Evolutionary conservation across 1,140 invertebrate species (phyloP), one percentile per base, ranked within the genome.

Genomic region (Saccostrea cuccullata): DNA sequence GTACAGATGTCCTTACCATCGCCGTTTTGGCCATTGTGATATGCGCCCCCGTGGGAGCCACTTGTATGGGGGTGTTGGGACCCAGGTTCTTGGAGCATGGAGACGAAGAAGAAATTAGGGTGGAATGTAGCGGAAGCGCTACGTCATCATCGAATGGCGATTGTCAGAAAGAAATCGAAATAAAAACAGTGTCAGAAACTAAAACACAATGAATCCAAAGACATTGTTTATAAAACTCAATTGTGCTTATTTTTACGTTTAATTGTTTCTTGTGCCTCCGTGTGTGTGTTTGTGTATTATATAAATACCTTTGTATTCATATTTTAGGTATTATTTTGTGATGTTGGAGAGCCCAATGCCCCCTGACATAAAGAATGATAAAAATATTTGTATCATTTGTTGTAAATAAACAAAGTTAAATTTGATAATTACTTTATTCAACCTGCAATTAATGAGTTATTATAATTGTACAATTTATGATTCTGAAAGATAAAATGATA

Each of bases 1-100:
- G 86, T 17, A 89, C 90, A 60, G 90, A 96, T 93, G 94, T 97
- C 60, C 94, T 97, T 70, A 96, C 97, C 20, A 95, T 97, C 60
- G 96, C 97, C 9, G 97, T 99, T 12, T 95, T 99, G 86, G 98
- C 97, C 12, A 99, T 99, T 85, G 95, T 99, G 0, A 94, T 99
- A 83, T 98, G 98, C 0, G 98, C 98, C 0, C 98, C 98, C 0
- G 95, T 98, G 2, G 98, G 98, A 0, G 98, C 98, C n/a, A 97
- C 98, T 77, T 94, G 98, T n/a, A 98, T 99, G 88, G 97, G 97
- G 0, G 91, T 98, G 2, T 96, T 96, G 0, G 98, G 97, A 0
- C 97, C 97, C 0, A 96, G 96, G 89, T 95, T 98, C 15, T 95
- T 99, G 8, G 83, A 40, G 11, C 84, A 89, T 82, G 91, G 89